phyloP scores from a whole-genome alignment of 2,888 invertebrate genomes.

The Branchinecta sandiegonensis region DNA sequence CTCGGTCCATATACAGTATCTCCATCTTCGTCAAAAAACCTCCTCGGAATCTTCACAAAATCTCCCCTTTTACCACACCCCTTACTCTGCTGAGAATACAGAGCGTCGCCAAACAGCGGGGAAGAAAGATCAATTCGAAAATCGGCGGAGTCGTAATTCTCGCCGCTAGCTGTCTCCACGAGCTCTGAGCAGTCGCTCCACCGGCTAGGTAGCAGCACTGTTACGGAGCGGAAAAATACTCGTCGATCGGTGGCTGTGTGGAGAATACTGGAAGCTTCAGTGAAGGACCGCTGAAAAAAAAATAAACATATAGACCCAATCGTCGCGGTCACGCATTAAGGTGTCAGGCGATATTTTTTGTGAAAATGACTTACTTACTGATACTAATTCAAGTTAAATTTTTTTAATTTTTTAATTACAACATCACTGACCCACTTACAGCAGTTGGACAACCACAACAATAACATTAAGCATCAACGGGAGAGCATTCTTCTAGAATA shows the following conservation, averaged over 20 bases:
- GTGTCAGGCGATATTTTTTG: too few relatives aligned
- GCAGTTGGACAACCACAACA: too few relatives aligned
- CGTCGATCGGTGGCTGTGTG: slow-evolving; percentile 44
- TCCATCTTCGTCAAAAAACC: not conserved
- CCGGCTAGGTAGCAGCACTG: slow-evolving; percentile 44
- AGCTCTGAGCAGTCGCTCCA: slow-evolving; percentile 40
- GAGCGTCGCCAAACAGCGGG: slow-evolving; percentile 39
- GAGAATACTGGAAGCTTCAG: slow-evolving; percentile 42
- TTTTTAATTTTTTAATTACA: too few relatives aligned
- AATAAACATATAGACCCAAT: not conserved
- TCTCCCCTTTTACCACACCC: slow-evolving; percentile 46
- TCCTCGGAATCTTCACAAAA: slow-evolving; percentile 36
- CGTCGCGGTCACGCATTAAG: too few relatives aligned
- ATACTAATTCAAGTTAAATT: too few relatives aligned
- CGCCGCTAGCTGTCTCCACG: slow-evolving; percentile 38
- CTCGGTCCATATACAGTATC: not conserved
- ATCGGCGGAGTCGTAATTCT: slow-evolving; percentile 37
- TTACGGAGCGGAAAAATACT: slow-evolving; percentile 43
- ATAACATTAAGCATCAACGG: too few relatives aligned
- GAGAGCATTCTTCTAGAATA: too few relatives aligned
- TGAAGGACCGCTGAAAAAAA: slow-evolving; percentile 41
- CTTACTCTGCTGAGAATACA: slow-evolving; percentile 47
- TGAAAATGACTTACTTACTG: too few relatives aligned
- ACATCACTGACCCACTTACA: too few relatives aligned
- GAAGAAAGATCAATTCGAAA: slow-evolving; percentile 40